Evolutionary conservation across 2,888 invertebrate genomes (phyloP).

Genomic region (Globia sparganii): DNA sequence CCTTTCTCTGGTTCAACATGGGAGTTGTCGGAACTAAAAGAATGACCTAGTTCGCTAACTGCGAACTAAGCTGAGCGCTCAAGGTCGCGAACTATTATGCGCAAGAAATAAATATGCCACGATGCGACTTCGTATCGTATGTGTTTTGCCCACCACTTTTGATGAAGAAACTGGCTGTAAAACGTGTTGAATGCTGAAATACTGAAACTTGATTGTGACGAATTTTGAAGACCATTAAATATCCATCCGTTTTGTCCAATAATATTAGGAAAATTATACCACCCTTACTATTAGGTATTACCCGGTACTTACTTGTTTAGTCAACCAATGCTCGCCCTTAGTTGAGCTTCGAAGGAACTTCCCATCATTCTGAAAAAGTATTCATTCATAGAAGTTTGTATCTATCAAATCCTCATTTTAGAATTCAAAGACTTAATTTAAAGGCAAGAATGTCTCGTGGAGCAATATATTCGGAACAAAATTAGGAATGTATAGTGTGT

Average conservation of each 20-base stretch:
- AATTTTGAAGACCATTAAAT: background rate
- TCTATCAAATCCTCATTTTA: conserved; percentile 24
- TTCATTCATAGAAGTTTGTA: background rate
- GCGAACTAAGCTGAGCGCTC: too few species aligned
- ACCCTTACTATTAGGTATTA: background rate
- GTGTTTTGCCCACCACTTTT: background rate
- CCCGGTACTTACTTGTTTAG: background rate
- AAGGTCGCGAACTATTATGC: too few species aligned
- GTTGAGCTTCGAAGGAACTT: background rate
- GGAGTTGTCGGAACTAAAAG: too few species aligned
- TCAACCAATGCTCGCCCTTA: background rate
- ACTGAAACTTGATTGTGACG: background rate
- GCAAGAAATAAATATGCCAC: background rate
- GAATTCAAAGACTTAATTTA: background rate
- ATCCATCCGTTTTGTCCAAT: background rate
- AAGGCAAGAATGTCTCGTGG: conserved; percentile 50
- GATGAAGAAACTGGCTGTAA: background rate
- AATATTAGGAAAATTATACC: background rate
- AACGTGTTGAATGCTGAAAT: background rate
- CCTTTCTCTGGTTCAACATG: too few species aligned
- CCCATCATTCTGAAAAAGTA: background rate
- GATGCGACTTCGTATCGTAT: background rate
- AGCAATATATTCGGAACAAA: conserved; percentile 52
- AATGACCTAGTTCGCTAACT: too few species aligned
- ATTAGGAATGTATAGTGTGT: conserved; percentile 46